Conservation (phyloP, 2,888 invertebrate genomes). For the Lithophane ornitopus region DNA sequence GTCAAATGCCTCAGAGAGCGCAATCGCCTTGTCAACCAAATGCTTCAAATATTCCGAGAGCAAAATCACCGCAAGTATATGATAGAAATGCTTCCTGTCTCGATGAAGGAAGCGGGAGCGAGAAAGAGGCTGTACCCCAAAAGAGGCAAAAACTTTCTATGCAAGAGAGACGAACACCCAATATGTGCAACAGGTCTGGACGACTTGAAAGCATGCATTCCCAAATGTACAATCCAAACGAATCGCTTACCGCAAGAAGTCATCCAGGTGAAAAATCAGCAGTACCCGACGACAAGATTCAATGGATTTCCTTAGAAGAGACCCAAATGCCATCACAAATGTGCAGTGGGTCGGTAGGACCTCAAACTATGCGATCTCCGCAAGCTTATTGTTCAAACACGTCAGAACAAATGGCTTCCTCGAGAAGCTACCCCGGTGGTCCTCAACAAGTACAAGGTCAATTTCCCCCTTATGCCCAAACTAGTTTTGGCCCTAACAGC, state of each 20-base stretch:
- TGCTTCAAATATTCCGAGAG: slow-evolving; percentile 9
- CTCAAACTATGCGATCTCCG: neutral
- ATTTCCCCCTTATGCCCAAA: slow-evolving; percentile 3
- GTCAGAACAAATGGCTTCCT: neutral
- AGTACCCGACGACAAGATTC: slow-evolving; percentile 4
- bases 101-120: neutral
- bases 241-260: neutral
- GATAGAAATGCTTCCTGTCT: slow-evolving; percentile 6
- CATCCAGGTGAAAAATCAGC: slow-evolving; percentile 28
- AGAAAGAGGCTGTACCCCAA: neutral
- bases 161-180: neutral
- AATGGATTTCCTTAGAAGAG: slow-evolving; percentile 52
- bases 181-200: neutral
- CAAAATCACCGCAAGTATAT: neutral
- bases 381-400: neutral
- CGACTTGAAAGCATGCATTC: neutral
- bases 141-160: slow-evolving; percentile 29
- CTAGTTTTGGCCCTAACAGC: neutral
- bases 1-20: neutral
- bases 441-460: slow-evolving; percentile 3
- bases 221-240: slow-evolving; percentile 11
- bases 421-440: neutral
- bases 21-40: slow-evolving; percentile 12
- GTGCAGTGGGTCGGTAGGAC: neutral
- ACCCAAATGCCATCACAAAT: slow-evolving; percentile 34